phyloP scores from a whole-genome alignment of 2,888 invertebrate species.

The Aethes cnicana region DNA sequence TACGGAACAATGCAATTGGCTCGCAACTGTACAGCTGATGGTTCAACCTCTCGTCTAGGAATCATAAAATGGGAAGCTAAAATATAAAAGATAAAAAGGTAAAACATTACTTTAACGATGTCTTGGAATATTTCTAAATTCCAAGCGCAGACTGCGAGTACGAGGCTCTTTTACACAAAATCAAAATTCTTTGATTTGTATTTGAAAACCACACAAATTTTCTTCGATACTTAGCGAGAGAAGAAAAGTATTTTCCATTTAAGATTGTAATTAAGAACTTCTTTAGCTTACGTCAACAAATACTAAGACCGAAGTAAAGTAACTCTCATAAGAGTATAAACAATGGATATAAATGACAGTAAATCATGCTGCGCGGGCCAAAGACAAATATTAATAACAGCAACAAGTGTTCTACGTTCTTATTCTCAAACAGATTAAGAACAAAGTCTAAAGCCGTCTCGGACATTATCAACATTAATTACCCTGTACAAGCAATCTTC shows the following conservation, averaged over 20 bases:
- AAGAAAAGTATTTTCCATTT: too few species aligned
- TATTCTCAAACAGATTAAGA: conserved; percentile 9
- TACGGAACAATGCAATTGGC: conserved; percentile 21
- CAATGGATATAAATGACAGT: conserved; percentile 29
- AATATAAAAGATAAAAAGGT: background rate
- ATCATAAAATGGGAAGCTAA: background rate
- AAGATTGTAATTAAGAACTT: conserved; percentile 4
- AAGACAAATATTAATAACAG: conserved; percentile 19
- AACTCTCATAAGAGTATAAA: conserved; percentile 27
- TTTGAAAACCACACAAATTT: too few species aligned
- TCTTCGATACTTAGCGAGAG: too few species aligned
- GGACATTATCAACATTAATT: conserved; percentile 14
- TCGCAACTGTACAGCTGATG: conserved; percentile 4
- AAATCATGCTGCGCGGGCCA: conserved; percentile 14
- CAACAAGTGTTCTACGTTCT: conserved; percentile 18
- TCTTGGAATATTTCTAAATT: too few species aligned
- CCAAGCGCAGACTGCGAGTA: too few species aligned
- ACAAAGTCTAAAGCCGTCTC: conserved; percentile 25
- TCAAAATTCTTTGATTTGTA: background rate
- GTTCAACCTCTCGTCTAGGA: background rate
- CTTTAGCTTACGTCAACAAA: conserved; percentile 17
- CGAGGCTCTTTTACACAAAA: too few species aligned
- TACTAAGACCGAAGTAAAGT: conserved; percentile 17
- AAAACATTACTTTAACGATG: background rate
- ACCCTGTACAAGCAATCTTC: background rate